Evolutionary conservation across 2,113 vertebrate species (phyloP), one percentile per base, ranked within the genome.

Genomic region (Phocoena phocoena): DNA sequence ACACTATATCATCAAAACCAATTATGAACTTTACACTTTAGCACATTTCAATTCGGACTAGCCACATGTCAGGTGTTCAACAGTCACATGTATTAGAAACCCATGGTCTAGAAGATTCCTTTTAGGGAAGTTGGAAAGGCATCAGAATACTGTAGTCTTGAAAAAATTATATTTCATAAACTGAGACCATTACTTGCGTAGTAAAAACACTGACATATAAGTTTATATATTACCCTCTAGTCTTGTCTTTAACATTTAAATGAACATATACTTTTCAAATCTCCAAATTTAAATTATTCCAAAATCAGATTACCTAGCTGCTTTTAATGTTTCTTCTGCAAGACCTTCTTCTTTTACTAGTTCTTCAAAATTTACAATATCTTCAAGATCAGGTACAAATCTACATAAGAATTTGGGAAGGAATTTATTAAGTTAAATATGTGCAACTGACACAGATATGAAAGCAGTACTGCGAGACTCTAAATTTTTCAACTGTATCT

Each of bases 351-450:
- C 99, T 98, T 99, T 99, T 92, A 99, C 99, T 92, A 99, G 98
- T 98, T 99, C 99, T 98, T 99, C 99, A 98, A 99, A 99, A 98
- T 99, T 99, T 62, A 99, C 99, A 12, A 99, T 99, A 97, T 99
- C 99, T 98, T 99, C 99, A 97, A 99, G 98, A 98, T 99, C 99
- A 31, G 99, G 99, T 96, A 99, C 99, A 98, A 99, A 99, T 98
- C 99, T 99, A 97, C 3, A 31, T 90, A 96, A 92, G 86, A 88
- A 97, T 97, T 98, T 79, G 55, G 67, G 71, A 88, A 96, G 20
- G 10, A 93, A 82, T 92, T 86, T 77, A 93, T 82, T 79, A 92
- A 70, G 23, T 67, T 96, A 95, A 87, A 47, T 26, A 53, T 6
- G 13, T 47, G 33, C 28, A 88, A n/a, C 0, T 87, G 88, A 96